Conservation (phyloP, 2,113 vertebrate genomes). For the Nestor notabilis region DNA sequence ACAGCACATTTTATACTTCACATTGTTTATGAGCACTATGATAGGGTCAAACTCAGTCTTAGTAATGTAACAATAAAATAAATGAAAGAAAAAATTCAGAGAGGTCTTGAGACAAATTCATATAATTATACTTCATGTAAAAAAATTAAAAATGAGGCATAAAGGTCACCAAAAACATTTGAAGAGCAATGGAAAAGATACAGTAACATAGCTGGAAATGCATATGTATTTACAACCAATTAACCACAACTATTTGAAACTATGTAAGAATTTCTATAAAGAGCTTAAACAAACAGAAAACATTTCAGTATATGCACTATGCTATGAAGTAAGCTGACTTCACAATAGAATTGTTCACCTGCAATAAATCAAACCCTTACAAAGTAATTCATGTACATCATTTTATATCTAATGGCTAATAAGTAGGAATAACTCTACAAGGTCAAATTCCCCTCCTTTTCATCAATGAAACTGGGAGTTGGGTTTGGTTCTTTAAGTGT, state of each 20-base stretch:
- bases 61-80: background rate
- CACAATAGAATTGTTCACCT: background rate
- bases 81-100: background rate
- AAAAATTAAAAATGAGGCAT: background rate
- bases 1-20: background rate
- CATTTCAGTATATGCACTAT: background rate
- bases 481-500: background rate
- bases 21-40: background rate
- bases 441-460: background rate
- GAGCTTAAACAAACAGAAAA: conserved; percentile 34
- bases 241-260: conserved; percentile 22
- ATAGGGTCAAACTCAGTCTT: background rate
- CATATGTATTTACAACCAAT: background rate
- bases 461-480: background rate
- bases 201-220: background rate
- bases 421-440: background rate
- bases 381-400: background rate
- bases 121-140: background rate
- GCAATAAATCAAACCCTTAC: conserved; percentile 30
- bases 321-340: background rate
- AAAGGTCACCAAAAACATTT: background rate
- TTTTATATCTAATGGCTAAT: background rate
- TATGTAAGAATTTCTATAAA: conserved; percentile 28
- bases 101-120: background rate
- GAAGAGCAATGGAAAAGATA: background rate